Evolutionary conservation across 2,888 invertebrate genomes (phyloP).

Genomic region (Zele albiditarsus): DNA sequence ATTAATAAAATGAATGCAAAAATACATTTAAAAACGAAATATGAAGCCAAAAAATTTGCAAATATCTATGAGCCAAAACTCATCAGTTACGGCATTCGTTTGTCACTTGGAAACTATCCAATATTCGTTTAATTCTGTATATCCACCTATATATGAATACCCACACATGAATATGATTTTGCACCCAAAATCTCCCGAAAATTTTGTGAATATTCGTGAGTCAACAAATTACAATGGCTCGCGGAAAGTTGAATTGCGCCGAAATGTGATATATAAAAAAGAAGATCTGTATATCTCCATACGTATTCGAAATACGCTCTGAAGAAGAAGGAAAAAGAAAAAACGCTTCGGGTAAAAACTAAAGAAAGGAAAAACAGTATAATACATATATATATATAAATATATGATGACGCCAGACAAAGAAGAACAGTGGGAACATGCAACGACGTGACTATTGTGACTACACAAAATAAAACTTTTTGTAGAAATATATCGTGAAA

Average conservation of each 20-base stretch:
- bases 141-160: neutral
- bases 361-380: neutral
- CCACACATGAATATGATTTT: conserved; percentile 9
- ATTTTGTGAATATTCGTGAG: conserved; percentile 20
- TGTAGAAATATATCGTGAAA: neutral
- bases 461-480: neutral
- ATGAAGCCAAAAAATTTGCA: conserved; percentile 15
- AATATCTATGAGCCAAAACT: conserved; percentile 4
- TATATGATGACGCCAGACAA: neutral
- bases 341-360: neutral
- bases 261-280: neutral
- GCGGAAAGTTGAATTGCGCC: conserved; percentile 12
- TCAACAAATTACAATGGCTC: conserved; percentile 30
- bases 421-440: neutral
- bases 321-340: too few species aligned
- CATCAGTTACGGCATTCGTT: conserved; percentile 32
- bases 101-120: conserved; percentile 33
- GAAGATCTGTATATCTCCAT: neutral
- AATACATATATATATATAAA: neutral
- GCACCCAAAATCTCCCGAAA: neutral
- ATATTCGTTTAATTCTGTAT: conserved; percentile 22
- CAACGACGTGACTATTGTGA: conserved; percentile 3
- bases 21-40: conserved; percentile 37
- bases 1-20: conserved; percentile 26
- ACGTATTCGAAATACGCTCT: neutral